A percentile compares a stretch with the other conserved stretches of the same genome.
These are phyloP conservation scores for Tapirus indicus DNA, from an alignment of 2,797 vertebrate species.

Conservation along the genomic window DNA sequence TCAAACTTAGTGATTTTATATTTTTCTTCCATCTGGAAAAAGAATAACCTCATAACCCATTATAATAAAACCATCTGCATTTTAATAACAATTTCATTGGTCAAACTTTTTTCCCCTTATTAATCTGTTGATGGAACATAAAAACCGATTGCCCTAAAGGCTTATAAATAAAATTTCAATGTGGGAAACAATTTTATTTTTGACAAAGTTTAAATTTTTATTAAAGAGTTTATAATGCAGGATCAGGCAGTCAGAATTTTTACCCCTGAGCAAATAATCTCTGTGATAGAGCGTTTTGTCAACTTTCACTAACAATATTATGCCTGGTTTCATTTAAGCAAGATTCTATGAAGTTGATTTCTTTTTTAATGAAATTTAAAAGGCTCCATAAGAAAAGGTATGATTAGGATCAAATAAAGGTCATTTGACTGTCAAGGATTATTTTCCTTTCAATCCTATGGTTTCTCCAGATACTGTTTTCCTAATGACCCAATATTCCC, in stretches of 20 bases:
- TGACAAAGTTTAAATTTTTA: neutral
- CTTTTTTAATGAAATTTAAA: neutral
- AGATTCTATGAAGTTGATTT: neutral
- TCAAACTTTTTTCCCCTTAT: neutral
- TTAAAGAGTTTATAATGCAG: neutral
- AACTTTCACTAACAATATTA: neutral
- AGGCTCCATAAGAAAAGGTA: neutral
- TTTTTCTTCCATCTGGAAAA: neutral
- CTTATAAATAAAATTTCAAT: neutral
- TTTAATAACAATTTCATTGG: neutral
- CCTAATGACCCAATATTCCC: neutral
- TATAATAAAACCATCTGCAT: conserved; percentile 3
- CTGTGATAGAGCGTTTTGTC: neutral
- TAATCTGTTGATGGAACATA: neutral
- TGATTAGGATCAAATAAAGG: conserved; percentile 51
- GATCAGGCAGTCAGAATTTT: neutral
- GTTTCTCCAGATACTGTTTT: conserved; percentile 20
- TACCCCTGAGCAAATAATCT: neutral
- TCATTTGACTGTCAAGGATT: neutral
- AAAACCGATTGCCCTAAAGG: neutral
- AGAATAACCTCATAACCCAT: neutral
- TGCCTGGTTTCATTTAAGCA: neutral
- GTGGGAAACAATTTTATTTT: neutral
- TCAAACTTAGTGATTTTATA: neutral
- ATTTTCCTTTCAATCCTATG: neutral